Evolutionary conservation across 2,888 invertebrate genomes (phyloP), one percentile per base, ranked within the genome.

Genomic region (Caenorhabditis sinica): DNA sequence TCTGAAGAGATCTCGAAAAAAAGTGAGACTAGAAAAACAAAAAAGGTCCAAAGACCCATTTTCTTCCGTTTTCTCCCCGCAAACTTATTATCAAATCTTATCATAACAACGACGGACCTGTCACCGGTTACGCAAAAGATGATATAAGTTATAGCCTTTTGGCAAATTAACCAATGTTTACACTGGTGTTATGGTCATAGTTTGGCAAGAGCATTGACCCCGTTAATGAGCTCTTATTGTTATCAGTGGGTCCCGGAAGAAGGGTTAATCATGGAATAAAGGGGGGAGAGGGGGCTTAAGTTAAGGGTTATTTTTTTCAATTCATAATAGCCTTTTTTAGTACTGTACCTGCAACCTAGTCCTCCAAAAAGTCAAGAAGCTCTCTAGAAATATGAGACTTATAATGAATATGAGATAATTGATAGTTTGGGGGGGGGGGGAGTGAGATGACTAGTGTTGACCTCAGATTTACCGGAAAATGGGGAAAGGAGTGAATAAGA

Each of bases 111-210:
- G 30, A 25, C 36, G 63, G 56, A 72, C 71, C 79, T 71, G 79
- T 79, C 79, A 77, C 60, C 23, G 28, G 56, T 79, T 65, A 49
- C 56, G 79, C 61, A 72, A 79, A 63, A 28, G 28, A 79, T 72
- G 79, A 72, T 71, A 79, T 65, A 79, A 79, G 43, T 79, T 69
- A 79, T 65, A 40, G 63, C 63, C 69, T 60, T 71, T 77, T 61
- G 43, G 40, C 56, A 45, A 56, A 71, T 72, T 15, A 25, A 20
- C n/a, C 20, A 43, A 0, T 69, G 51, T 72, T 61, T 61, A 28
- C 56, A 23, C 23, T 20, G 53, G n/a, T 65, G 56, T 53, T 79
- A 71, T 53, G 51, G 63, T 63, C 51, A 69, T 60, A 69, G 45
- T 53, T 66, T 20, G n/a, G 15, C 11, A 49, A 49, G 23, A 49